A percentile compares a stretch with the other conserved stretches of the same genome.
Evolutionary conservation across 2,888 invertebrate genomes (phyloP).

Genomic region (Lamellibrachia columna): DNA sequence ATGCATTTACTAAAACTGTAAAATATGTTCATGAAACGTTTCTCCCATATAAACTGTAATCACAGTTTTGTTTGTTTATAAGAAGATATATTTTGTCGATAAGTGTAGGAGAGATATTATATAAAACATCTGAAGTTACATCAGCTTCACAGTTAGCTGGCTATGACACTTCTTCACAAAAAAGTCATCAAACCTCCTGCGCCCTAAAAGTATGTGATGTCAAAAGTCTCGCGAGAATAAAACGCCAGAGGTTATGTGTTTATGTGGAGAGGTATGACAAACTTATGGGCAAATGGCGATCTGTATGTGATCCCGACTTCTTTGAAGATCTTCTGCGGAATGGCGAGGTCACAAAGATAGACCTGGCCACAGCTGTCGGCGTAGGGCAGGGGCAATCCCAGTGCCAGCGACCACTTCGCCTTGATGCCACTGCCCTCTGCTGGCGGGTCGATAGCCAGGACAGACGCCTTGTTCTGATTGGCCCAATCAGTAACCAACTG

Average conservation of each 20-base stretch:
- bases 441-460: conserved; percentile 82
- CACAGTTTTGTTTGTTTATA: not conserved
- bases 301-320: conserved; percentile 82
- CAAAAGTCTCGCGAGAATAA: not conserved
- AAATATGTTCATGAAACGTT: not conserved
- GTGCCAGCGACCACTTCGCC: conserved; percentile 77
- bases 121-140: too few species aligned
- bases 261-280: conserved; percentile 74
- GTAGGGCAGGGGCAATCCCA: conserved; percentile 77
- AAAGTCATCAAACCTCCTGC: not conserved
- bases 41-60: not conserved
- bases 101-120: not conserved
- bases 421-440: conserved; percentile 69
- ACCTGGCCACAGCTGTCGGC: conserved; percentile 72
- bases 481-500: conserved; percentile 75
- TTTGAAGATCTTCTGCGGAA: conserved; percentile 80
- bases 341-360: conserved; percentile 85
- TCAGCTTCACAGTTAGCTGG: too few species aligned
- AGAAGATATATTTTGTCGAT: not conserved
- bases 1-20: not conserved
- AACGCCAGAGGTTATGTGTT: not conserved
- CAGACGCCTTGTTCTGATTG: conserved; percentile 76
- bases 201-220: not conserved
- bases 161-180: not conserved
- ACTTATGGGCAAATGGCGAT: conserved; percentile 86